Percentiles rank a stretch among this genome's conserved stretches.
Evolutionary conservation across 2,888 invertebrate genomes (phyloP).

Genomic region (Griposia aprilina): DNA sequence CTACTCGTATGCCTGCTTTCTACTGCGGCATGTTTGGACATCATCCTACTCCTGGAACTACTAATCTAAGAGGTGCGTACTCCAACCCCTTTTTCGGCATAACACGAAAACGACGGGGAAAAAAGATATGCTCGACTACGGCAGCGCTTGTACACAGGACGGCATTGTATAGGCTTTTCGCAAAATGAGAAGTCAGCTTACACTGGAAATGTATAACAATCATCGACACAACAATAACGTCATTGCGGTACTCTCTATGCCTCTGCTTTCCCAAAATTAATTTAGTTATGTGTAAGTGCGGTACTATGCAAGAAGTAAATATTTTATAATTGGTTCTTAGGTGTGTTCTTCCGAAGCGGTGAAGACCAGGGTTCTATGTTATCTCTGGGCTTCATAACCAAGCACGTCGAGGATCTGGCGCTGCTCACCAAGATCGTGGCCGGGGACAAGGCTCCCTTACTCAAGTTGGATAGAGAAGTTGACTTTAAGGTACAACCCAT

Average conservation of each 20-base stretch:
- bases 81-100: not conserved
- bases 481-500: slow-evolving; percentile 86
- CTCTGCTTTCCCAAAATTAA: too few relatives aligned
- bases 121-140: too few relatives aligned
- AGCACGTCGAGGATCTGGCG: slow-evolving; percentile 94
- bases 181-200: too few relatives aligned
- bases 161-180: too few relatives aligned
- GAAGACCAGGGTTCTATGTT: slow-evolving; percentile 93
- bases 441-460: slow-evolving; percentile 88
- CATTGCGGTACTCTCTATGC: too few relatives aligned
- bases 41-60: slow-evolving; percentile 92
- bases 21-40: slow-evolving; percentile 97
- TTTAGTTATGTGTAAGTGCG: too few relatives aligned
- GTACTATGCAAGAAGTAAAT: too few relatives aligned
- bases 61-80: slow-evolving; percentile 84
- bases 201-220: too few relatives aligned
- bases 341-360: slow-evolving; percentile 93
- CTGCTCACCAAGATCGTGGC: slow-evolving; percentile 93
- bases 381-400: slow-evolving; percentile 95
- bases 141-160: too few relatives aligned
- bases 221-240: too few relatives aligned
- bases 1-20: slow-evolving; percentile 97
- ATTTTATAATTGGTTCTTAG: slow-evolving; percentile 74
- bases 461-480: slow-evolving; percentile 92
- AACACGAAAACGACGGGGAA: too few relatives aligned